phyloP scores from a whole-genome alignment of 2,113 vertebrate genomes.

The Saccopteryx leptura region DNA sequence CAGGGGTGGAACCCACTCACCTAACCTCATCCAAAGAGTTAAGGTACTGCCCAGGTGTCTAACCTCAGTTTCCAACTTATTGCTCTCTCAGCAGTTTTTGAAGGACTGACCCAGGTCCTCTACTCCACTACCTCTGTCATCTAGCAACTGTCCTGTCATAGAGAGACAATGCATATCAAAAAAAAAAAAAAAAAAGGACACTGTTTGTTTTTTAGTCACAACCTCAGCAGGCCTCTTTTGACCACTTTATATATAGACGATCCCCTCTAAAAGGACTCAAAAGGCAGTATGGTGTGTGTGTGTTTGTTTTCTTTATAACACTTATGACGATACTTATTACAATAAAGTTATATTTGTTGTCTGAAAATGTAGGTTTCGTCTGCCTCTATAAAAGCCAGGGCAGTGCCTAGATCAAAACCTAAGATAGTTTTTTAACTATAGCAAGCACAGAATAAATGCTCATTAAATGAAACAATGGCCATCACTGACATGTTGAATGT shows the following conservation, averaged over 20 bases:
- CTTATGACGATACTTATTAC: not conserved
- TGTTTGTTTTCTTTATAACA: not conserved
- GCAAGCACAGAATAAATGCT: not conserved
- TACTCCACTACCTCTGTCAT: not conserved
- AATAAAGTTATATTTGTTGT: not conserved
- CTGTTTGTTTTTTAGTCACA: not conserved
- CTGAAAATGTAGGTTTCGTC: not conserved
- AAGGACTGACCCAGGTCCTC: not conserved
- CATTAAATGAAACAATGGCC: not conserved
- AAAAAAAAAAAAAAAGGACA: not conserved
- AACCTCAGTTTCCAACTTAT: not conserved
- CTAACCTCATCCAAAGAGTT: not conserved
- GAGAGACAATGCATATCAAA: not conserved
- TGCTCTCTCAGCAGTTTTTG: not conserved
- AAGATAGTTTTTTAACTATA: not conserved
- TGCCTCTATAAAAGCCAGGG: not conserved
- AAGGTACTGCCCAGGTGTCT: not conserved
- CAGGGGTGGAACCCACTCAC: not conserved
- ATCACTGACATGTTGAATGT: not conserved
- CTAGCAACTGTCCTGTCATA: not conserved
- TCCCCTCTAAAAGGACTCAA: not conserved
- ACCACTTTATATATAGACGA: not conserved
- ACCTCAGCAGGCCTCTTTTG: not conserved
- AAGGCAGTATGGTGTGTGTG: not conserved
- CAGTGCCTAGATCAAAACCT: not conserved